A percentile compares a stretch with the other conserved stretches of the same genome.
Evolutionary conservation across 2,113 vertebrate species (phyloP).

Genomic region (rat (Rattus norvegicus)): DNA sequence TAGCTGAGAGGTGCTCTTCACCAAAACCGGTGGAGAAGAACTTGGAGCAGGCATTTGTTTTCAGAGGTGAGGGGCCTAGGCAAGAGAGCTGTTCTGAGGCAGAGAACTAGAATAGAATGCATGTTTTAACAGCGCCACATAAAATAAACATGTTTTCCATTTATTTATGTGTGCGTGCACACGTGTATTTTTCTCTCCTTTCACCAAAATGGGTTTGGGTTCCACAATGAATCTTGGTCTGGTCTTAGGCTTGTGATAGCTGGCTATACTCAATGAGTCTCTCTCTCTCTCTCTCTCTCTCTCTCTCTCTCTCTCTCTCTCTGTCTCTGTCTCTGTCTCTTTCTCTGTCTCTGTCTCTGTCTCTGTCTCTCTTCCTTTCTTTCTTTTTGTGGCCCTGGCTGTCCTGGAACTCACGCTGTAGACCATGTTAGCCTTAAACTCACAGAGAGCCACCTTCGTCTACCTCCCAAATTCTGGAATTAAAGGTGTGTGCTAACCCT

Average conservation of each 20-base stretch:
- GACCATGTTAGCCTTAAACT: no score
- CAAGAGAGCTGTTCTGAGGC: neutral
- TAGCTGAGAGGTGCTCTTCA: neutral
- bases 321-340: no score
- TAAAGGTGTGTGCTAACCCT: no score
- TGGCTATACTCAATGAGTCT: neutral
- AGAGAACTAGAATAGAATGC: neutral
- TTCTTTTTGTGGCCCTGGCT: no score
- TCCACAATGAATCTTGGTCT: neutral
- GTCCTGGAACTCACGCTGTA: no score
- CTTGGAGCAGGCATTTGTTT: neutral
- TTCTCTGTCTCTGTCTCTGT: no score
- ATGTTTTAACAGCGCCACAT: neutral
- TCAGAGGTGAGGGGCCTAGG: neutral
- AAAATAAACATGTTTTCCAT: neutral
- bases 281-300: neutral
- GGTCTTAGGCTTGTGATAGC: neutral
- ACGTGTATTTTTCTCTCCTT: neutral
- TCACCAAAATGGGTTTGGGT: neutral
- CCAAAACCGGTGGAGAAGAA: neutral
- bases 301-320: no score
- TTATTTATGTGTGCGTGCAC: neutral
- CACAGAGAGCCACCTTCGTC: no score
- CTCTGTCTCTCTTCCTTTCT: no score
- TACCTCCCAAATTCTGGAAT: no score